Evolutionary conservation across 2,888 invertebrate genomes (phyloP).

Genomic region (Mechanitis messenoides): DNA sequence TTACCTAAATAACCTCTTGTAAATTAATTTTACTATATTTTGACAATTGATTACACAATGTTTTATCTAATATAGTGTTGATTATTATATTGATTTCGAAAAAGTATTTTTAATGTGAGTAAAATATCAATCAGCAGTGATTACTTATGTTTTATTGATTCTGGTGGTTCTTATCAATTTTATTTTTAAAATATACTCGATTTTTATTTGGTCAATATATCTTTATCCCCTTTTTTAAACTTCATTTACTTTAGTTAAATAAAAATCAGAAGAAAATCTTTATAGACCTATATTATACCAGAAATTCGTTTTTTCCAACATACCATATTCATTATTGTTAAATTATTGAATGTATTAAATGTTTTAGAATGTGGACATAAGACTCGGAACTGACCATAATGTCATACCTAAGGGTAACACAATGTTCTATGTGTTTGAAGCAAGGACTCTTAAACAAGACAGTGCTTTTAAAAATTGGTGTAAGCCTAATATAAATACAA

Average conservation of each 20-base stretch:
- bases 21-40: constrained; percentile 19
- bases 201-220: background rate
- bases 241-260: no score
- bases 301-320: no score
- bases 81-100: background rate
- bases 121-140: background rate
- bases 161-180: background rate
- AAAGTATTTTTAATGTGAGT: constrained; percentile 1
- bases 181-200: background rate
- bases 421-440: constrained; percentile 59
- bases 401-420: constrained; percentile 63
- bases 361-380: constrained; percentile 61
- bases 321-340: background rate
- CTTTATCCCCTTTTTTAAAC: no score
- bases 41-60: constrained; percentile 1
- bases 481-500: constrained; percentile 37
- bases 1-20: constrained; percentile 46
- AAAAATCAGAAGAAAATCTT: no score
- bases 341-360: constrained; percentile 26
- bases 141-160: background rate
- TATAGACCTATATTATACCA: no score
- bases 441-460: constrained; percentile 50
- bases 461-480: constrained; percentile 54
- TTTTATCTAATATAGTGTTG: background rate
- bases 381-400: constrained; percentile 37